Base-by-base conservation (phyloP, 1,140 invertebrate genomes). In the Ganaspis sp. region DNA sequence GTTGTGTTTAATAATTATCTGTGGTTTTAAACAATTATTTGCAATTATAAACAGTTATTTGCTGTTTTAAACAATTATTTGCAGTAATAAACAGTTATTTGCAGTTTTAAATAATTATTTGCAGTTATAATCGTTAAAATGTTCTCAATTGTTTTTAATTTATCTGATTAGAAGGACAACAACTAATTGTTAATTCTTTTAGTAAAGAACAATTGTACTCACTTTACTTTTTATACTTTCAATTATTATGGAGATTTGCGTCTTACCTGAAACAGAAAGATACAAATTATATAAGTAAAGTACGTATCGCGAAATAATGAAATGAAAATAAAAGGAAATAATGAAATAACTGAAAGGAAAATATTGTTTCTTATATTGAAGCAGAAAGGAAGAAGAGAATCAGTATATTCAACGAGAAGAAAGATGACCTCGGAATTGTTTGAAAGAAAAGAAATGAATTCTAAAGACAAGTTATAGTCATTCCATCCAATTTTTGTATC, bases 361-460 rank as follows among this genome's bases (percentile, higher is more conserved):
- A 64, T 64, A 26, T 29, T 34, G 23, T 29, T 64, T 34, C 23
- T 64, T n/a, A 29, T 64, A 64, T 29, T 64, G 9, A 29, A 34
- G 12, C 23, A 64, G 26, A 64, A 8, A n/a, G 15, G 15, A 64
- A 64, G 21, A 15, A 64, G 4, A 34, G 58, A 29, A 64, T 64
- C 3, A 23, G 38, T 40, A 54, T 11, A 64, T 64, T 64, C 19
- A 64, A 64, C 21, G 58, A n/a, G 26, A 64, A 64, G 54, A 12
- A 64, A 64, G 21, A 64, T 29, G 23, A 29, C 45, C 15, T 49
- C 23, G 23, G 54, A 23, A 64, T 64, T 23, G 54, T 64, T 64
- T 64, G 23, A 64, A 64, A 64, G 54, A 64, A 64, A 64, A 29
- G 21, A 64, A 64, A 64, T 64, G 54, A 64, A 64, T 64, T 64